Conservation (phyloP, 2,888 invertebrate genomes). For the Aquatica leii region DNA sequence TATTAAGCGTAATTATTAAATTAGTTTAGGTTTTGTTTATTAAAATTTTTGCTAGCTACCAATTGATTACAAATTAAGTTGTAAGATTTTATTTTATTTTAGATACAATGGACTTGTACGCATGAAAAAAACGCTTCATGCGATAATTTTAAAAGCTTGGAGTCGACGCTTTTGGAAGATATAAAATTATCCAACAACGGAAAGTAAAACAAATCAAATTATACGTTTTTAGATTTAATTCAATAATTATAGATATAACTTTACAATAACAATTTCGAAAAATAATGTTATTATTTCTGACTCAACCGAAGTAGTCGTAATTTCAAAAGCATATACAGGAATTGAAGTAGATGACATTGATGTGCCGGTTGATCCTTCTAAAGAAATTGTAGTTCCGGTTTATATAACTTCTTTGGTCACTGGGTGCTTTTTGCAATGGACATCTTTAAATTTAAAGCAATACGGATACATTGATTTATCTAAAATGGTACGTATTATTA, state of each 20-base stretch:
- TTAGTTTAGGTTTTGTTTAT: too few species aligned
- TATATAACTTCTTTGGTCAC: conserved; percentile 20
- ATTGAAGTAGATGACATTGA: conserved; percentile 23
- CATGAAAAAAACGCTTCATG: conserved; percentile 7
- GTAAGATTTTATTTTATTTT: neutral
- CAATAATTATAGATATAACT: conserved; percentile 13
- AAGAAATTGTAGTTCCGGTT: conserved; percentile 19
- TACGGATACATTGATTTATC: conserved; percentile 16
- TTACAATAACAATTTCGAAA: conserved; percentile 17
- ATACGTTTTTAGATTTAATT: neutral
- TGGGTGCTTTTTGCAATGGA: conserved; percentile 24
- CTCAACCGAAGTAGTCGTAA: conserved; percentile 9
- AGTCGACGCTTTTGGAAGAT: conserved; percentile 10
- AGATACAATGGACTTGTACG: conserved; percentile 20
- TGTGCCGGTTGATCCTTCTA: conserved; percentile 19
- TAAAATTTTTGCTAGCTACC: too few species aligned
- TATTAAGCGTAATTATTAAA: too few species aligned
- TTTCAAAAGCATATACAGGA: conserved; percentile 6
- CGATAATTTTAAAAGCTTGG: neutral
- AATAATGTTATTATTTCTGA: neutral
- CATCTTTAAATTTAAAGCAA: conserved; percentile 1
- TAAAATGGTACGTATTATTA: conserved; percentile 4
- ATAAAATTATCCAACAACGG: conserved; percentile 5
- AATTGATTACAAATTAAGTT: too few species aligned
- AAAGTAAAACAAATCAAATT: conserved; percentile 7